phyloP scores from a whole-genome alignment of 1,140 invertebrate species.

The Drosophila nebulosa region DNA sequence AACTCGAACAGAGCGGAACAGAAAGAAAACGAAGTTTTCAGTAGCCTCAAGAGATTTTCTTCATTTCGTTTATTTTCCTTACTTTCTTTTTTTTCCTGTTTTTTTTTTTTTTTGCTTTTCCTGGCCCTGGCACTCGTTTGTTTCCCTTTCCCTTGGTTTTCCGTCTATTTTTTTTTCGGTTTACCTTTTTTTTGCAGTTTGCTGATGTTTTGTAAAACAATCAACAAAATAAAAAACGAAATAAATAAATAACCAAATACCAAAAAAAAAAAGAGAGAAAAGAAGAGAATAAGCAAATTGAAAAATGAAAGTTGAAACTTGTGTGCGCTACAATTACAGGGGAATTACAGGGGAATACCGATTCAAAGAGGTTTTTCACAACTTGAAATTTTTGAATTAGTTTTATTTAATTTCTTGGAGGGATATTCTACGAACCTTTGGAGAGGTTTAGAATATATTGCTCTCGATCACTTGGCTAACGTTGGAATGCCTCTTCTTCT shows the following conservation, averaged over 20 bases:
- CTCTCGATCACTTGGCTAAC: too few species aligned
- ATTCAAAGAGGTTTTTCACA: background rate
- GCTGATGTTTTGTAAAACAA: constrained; percentile 61
- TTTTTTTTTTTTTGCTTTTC: constrained; percentile 3
- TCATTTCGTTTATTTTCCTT: constrained; percentile 36
- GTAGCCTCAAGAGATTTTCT: constrained; percentile 76
- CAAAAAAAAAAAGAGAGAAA: constrained; percentile 46
- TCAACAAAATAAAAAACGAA: constrained; percentile 63
- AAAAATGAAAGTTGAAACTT: constrained; percentile 24
- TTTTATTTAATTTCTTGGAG: too few species aligned
- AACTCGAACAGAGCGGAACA: constrained; percentile 1
- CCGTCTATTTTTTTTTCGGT: background rate
- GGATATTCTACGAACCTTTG: too few species aligned
- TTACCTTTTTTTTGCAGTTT: constrained; percentile 17
- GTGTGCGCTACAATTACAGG: constrained; percentile 24
- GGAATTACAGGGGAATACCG: too few species aligned
- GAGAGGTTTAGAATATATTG: too few species aligned
- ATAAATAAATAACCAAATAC: constrained; percentile 42
- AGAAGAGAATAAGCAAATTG: constrained; percentile 15
- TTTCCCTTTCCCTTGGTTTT: constrained; percentile 7
- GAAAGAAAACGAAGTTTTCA: constrained; percentile 56
- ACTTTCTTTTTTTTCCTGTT: constrained; percentile 4
- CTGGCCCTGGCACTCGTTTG: constrained; percentile 31
- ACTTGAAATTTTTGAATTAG: too few species aligned
- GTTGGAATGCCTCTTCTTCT: too few species aligned